Base-by-base conservation (phyloP, 2,113 vertebrate species). In the Tachysurus vachellii region DNA sequence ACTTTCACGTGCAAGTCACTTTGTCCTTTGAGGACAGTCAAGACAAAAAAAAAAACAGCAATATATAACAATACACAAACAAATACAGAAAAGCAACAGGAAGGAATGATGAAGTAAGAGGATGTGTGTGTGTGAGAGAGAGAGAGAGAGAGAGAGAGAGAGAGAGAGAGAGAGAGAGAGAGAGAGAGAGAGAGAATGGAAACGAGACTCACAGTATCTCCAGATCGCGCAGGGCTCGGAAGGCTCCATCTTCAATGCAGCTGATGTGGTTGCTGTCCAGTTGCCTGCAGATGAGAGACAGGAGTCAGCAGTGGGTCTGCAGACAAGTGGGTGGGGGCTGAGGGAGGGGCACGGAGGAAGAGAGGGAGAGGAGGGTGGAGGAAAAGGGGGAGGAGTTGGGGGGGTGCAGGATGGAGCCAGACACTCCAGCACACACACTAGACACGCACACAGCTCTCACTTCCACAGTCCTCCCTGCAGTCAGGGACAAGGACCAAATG, bases 211-310 rank as follows among this genome's bases (percentile, higher is more conserved):
- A 99, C 98, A 99, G 98, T 93, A 99, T 99, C 96, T 99, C 98
- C 96, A 99, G 94, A 96, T 99, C 98, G 90, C 98, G 98, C 93
- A 99, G 97, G 53, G 98, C 98, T 94, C 98, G 96, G 95, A 99
- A 99, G 95, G 97, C 97, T 97, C 98, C 98, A 97, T 99, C 98
- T 96, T 99, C 98, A 89, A 99, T 98, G 96, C 98, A 99, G 98
- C 97, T 97, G 95, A 99, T 99, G 95, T 97, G 97, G 96, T 99
- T 99, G 96, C 97, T 99, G 97, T 99, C 98, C 97, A 99, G 96
- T 95, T 99, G 98, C 97, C 98, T 99, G 96, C 95, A 95, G 95
- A 91, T 93, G 95, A 96, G 95, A 96, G 95, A 96, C 94, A 95
- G 96, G 92, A 96, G 95, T 94, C 88, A 96, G 95, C 93, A 92